Conservation (phyloP, 2,888 invertebrate genomes). For the Hemaris fuciformis region DNA sequence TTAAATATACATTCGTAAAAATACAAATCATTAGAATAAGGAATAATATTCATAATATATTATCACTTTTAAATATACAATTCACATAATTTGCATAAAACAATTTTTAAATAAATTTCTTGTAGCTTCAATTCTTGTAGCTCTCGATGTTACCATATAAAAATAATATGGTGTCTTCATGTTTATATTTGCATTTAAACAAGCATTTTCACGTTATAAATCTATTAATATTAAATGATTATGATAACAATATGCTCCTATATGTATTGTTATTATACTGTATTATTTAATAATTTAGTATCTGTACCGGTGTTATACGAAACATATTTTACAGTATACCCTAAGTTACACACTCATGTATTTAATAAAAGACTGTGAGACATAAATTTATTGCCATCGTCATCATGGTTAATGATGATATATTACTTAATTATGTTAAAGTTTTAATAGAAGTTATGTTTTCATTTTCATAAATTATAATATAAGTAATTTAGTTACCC, state of each 20-base stretch:
- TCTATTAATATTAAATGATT: not conserved
- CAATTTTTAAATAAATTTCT: not conserved
- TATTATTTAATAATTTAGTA: not conserved
- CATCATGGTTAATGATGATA: conserved; percentile 43
- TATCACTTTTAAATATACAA: not conserved
- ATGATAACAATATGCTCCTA: not conserved
- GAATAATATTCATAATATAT: not conserved
- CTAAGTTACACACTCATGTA: conserved; percentile 51
- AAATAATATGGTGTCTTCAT: not conserved
- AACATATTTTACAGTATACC: conserved; percentile 19
- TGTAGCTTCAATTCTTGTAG: not conserved
- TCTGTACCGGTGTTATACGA: conserved; percentile 20
- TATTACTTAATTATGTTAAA: conserved; percentile 50
- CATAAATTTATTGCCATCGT: conserved; percentile 68
- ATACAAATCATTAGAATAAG: not conserved
- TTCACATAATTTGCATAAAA: not conserved
- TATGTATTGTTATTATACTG: not conserved
- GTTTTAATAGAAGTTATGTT: conserved; percentile 38
- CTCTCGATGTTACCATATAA: not conserved
- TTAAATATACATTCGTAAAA: not conserved
- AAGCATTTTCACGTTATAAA: not conserved
- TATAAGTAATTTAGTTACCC: conserved; percentile 37
- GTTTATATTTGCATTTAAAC: not conserved
- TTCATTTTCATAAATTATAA: conserved; percentile 42
- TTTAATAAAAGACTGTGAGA: conserved; percentile 72